Base-by-base conservation (phyloP, 1,140 invertebrate species). In the Thereuonema tuberculata region DNA sequence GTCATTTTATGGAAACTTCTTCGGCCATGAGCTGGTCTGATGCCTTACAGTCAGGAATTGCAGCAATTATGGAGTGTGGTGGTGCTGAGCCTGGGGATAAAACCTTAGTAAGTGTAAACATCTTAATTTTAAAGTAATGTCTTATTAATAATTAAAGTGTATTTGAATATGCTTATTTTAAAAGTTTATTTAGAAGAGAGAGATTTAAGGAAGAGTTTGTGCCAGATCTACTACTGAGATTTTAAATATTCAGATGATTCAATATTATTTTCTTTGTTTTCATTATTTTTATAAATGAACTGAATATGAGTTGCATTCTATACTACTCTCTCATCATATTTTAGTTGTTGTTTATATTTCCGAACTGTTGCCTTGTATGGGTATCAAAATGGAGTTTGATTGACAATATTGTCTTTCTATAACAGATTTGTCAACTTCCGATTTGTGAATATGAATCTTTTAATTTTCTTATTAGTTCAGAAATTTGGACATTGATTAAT, bases 11-110 rank as follows among this genome's bases (percentile, higher is more conserved):
- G 23, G 24, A 64, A 17, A 29, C 43, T 27, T 67, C 61, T 61
- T 47, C 59, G 64, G 61, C 63, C 24, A 59, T 61, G 1, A 61
- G 70, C 14, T 84, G 82, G 82, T 61, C 71, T 12, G 20, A 65
- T 21, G 75, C 77, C 0, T 77, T 79, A 68, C 67, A 73, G 58
- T 69, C 66, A 15, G 81, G 78, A 1, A 72, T 85, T 47, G 65
- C 77, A 28, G 77, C 78, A 0, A 77, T 87, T 5, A 75, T 77
- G 58, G 84, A 82, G 66, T 87, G 89, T 69, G 84, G 86, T 17
- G 80, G 82, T 61, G 86, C 86, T 0, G 76, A 78, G 62, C 74
- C 80, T 12, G 86, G 87, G 1, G 84, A 89, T 68, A 77, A 87
- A 66, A 88, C 87, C 31, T 84, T 90, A 84, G 73, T 78, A 65